phyloP scores from a whole-genome alignment of 2,113 vertebrate genomes.

The Eonycteris spelaea region DNA sequence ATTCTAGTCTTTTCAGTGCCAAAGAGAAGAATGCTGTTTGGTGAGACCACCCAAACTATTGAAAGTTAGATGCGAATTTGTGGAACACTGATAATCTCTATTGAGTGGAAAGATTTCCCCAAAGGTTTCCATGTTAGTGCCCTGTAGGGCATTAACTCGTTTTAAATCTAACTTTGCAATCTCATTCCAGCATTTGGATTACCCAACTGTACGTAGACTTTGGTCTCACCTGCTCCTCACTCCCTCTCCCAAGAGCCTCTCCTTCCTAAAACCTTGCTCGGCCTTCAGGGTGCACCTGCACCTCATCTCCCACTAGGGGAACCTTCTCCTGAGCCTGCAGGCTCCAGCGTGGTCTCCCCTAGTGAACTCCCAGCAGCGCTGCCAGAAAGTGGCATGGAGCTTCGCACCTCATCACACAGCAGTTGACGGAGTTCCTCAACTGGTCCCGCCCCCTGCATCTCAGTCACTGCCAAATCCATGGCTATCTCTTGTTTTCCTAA shows the following conservation, averaged over 20 bases:
- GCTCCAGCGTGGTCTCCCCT: rapidly evolving
- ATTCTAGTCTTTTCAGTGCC: neutral
- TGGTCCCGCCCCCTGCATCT: neutral
- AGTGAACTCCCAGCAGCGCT: neutral
- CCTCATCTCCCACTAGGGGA: neutral
- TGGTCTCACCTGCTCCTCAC: neutral
- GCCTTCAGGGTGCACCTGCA: neutral
- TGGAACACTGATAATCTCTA: neutral
- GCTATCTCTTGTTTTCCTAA: neutral
- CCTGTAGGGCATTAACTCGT: neutral
- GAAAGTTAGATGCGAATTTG: neutral
- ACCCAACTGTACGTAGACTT: neutral
- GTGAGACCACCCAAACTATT: neutral
- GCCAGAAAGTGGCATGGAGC: neutral
- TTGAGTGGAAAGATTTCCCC: neutral
- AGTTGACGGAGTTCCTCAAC: neutral
- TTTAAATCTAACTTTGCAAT: neutral
- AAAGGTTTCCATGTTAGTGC: neutral
- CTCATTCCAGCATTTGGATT: neutral
- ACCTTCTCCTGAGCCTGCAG: neutral
- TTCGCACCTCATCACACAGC: rapidly evolving
- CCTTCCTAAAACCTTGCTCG: neutral
- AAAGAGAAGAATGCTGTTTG: neutral
- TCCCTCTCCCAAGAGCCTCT: neutral
- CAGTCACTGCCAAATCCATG: neutral